Conservation (phyloP, 2,797 vertebrate species). For the Sciurus vulgaris region DNA sequence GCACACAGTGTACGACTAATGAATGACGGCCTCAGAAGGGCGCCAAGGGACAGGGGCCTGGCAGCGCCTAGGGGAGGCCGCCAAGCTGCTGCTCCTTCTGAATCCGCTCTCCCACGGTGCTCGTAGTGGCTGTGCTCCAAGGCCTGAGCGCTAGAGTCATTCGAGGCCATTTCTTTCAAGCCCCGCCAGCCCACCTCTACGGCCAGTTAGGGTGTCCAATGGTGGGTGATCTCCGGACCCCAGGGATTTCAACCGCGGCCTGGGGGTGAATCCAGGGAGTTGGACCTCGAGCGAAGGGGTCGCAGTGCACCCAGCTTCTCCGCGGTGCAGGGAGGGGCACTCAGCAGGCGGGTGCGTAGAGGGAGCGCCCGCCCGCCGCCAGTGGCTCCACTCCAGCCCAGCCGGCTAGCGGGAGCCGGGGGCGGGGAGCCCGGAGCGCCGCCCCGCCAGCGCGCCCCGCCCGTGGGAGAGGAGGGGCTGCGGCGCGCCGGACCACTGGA, state of each 20-base stretch:
- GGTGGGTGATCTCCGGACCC: neutral
- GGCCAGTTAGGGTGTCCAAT: neutral
- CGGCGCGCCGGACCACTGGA: conserved; percentile 78
- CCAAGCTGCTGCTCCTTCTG: neutral
- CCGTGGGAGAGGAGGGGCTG: conserved; percentile 82
- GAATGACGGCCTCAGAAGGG: neutral
- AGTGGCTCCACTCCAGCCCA: neutral
- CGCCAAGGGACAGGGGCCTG: neutral
- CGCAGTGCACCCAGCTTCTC: neutral
- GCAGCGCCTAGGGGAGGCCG: neutral
- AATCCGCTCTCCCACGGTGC: neutral
- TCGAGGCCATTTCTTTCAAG: neutral
- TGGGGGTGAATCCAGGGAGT: neutral
- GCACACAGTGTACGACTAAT: neutral
- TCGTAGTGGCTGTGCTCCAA: neutral
- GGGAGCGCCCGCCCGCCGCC: neutral
- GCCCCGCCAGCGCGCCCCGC: conserved; percentile 76
- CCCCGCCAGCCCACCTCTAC: neutral
- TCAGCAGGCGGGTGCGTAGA: neutral
- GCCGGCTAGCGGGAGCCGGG: conserved; percentile 45
- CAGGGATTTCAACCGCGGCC: neutral
- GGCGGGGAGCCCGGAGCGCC: conserved; percentile 74
- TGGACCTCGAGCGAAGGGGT: neutral
- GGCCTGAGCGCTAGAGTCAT: neutral
- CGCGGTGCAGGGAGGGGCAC: conserved; percentile 20